phyloP scores from a whole-genome alignment of 2,888 invertebrate species.

The Crioceris asparagi region DNA sequence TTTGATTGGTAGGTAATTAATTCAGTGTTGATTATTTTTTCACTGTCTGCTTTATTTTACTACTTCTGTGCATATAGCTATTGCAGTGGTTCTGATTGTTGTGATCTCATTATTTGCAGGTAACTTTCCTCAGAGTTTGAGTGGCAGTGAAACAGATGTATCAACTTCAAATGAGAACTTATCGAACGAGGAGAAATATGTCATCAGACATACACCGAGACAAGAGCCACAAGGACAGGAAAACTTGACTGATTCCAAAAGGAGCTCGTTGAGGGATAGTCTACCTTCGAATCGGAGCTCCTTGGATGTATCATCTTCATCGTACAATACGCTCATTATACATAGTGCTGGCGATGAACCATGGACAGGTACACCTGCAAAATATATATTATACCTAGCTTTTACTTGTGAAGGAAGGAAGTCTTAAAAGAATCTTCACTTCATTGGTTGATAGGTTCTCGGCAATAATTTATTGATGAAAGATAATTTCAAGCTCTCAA shows the following conservation, averaged over 20 bases:
- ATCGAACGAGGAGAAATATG: slow-evolving; percentile 74
- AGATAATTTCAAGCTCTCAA: no score
- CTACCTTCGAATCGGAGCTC: slow-evolving; percentile 54
- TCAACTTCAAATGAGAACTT: slow-evolving; percentile 85
- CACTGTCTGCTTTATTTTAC: no score
- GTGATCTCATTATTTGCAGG: slow-evolving; percentile 12
- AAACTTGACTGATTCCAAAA: slow-evolving; percentile 52
- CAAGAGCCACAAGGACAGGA: slow-evolving; percentile 92
- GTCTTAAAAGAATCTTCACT: no score
- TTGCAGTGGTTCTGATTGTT: no score
- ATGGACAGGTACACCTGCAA: slow-evolving; percentile 50
- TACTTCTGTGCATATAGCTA: no score
- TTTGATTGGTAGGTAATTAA: no score
- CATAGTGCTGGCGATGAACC: slow-evolving; percentile 65
- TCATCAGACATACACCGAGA: slow-evolving; percentile 67
- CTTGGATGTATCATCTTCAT: slow-evolving; percentile 64
- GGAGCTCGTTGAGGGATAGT: slow-evolving; percentile 49
- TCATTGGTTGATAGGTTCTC: no score
- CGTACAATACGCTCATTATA: slow-evolving; percentile 76
- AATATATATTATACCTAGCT: not conserved
- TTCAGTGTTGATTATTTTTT: no score
- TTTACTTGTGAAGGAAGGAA: slow-evolving; percentile 3
- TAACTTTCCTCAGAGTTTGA: slow-evolving; percentile 59
- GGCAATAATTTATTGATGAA: no score
- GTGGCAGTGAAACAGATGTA: slow-evolving; percentile 83